These are phyloP conservation scores for Euwallacea fornicatus DNA, from an alignment of 1,140 invertebrate genomes.

Conservation along the genomic window DNA sequence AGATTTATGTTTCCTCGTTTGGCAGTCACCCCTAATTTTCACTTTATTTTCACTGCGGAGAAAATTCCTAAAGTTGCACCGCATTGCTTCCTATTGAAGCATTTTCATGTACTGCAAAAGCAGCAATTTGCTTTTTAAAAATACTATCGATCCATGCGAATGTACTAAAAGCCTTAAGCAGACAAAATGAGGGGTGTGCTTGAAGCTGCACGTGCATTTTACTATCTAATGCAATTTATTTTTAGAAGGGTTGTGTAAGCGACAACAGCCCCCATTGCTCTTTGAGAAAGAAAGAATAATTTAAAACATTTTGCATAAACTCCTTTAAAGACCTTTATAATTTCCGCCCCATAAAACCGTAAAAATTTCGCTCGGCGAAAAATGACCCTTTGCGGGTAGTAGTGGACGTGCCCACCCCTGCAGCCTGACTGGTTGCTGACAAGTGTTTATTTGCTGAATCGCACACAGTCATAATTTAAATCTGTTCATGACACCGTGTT, in stretches of 20 bases:
- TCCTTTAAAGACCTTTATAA: neutral
- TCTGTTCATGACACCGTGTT: conserved; percentile 26
- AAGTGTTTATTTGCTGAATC: conserved; percentile 25
- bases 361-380: neutral
- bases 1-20: neutral
- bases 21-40: too few species aligned
- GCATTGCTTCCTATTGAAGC: neutral
- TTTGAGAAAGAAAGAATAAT: too few species aligned
- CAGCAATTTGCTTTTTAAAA: conserved; percentile 7
- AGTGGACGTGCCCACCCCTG: too few species aligned
- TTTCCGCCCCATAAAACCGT: conserved; percentile 9
- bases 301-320: too few species aligned
- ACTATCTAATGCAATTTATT: conserved; percentile 10
- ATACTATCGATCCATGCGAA: conserved; percentile 4
- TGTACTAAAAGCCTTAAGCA: conserved; percentile 6
- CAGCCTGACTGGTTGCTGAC: conserved; percentile 15
- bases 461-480: conserved; percentile 23
- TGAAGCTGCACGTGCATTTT: conserved; percentile 1
- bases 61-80: neutral
- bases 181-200: conserved; percentile 5
- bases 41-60: neutral
- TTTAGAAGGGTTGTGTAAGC: neutral
- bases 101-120: conserved; percentile 7
- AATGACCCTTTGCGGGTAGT: too few species aligned
- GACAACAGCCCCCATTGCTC: too few species aligned